Evolutionary conservation across 2,888 invertebrate species (phyloP).

Genomic region (Eugnorisma glareosa): DNA sequence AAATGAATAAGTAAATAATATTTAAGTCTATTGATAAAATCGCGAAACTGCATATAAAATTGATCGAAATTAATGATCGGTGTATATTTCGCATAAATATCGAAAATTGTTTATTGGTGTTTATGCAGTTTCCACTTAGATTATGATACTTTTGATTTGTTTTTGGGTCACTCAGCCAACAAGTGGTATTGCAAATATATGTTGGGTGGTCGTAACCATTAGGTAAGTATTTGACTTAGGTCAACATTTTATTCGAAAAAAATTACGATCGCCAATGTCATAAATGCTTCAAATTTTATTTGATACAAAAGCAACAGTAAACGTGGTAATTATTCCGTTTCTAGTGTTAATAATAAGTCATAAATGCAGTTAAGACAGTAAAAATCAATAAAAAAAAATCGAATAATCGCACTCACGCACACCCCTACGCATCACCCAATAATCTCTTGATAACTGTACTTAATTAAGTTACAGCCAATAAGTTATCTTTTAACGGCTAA

Average conservation of each 20-base stretch:
- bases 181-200: background rate
- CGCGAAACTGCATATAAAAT: constrained; percentile 32
- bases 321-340: too few relatives aligned
- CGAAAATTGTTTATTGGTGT: constrained; percentile 6
- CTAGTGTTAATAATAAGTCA: too few relatives aligned
- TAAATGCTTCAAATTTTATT: too few relatives aligned
- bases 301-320: too few relatives aligned
- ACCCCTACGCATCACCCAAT: constrained; percentile 49
- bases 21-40: constrained; percentile 38
- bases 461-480: constrained; percentile 65
- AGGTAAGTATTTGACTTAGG: background rate
- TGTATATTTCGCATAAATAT: constrained; percentile 46
- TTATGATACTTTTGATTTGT: constrained; percentile 12
- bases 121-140: background rate
- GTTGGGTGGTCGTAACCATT: background rate
- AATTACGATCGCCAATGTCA: too few relatives aligned
- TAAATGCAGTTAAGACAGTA: background rate
- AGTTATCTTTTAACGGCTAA: constrained; percentile 66
- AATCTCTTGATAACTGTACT: constrained; percentile 60
- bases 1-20: constrained; percentile 9
- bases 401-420: constrained; percentile 24
- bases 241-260: background rate
- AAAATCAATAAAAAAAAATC: background rate
- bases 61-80: constrained; percentile 35
- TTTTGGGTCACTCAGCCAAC: constrained; percentile 8